Base-by-base conservation (phyloP, 1,140 invertebrate genomes). In the Agraylea sexmaculata region DNA sequence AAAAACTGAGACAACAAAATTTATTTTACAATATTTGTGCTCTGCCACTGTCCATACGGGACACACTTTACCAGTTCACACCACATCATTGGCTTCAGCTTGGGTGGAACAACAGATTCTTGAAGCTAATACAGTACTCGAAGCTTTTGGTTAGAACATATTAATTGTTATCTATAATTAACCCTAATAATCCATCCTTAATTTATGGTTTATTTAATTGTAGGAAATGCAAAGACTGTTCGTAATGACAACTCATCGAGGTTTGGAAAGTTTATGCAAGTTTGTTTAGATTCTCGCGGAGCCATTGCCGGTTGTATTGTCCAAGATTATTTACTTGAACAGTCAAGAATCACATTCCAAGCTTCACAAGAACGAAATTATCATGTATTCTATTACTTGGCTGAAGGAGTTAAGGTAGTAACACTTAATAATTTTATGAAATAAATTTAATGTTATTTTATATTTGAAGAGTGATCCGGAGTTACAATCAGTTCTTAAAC, bases 221-320 rank as follows among this genome's bases (percentile, higher is more conserved):
- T 56, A 92, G 89, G 88, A 43, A 97, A 98, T 69, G 93, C 93
- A 1, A 96, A 94, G 67, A 97, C 94, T 1, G 85, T 92, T 6
- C 74, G 91, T 21, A 98, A 98, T 62, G 92, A 98, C 62, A 98
- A 98, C 63, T 95, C 90, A 12, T 92, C 87, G 30, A 74, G 94
- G 21, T 98, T 98, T 62, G 94, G 94, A 12, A 97, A 97, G 64
- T 96, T 95, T 57, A 92, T 96, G 73, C 89, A 92, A 66, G 87
- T 97, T 2, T 92, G 89, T 58, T 87, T 96, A 57, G 91, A 95
- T 70, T 76, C 71, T 42, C 80, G 78, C 50, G 87, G 80, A 69
- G 81, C 83, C 60, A 95, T 97, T 45, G 82, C 84, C 47, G 94
- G 94, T 11, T 95, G 91, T 49, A 87, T 93, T 44, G 87, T 96